Percentiles rank a stretch among this genome's conserved stretches.
Conservation (phyloP, 2,797 vertebrate genomes). For the Graptemys geographica region DNA sequence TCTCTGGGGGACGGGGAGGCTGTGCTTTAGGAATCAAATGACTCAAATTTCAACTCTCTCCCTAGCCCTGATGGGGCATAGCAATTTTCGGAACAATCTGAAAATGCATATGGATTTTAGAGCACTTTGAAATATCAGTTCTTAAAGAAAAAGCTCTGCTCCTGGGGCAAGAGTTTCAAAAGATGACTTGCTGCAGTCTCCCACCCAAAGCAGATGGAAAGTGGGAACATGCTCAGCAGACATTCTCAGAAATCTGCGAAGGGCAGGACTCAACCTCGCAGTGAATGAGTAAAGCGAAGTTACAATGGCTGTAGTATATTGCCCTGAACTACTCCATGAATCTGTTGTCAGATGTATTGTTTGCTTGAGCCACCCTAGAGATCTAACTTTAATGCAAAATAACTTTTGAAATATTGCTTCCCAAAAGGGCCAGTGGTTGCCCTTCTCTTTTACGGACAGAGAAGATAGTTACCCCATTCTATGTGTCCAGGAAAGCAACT, state of each 20-base stretch:
- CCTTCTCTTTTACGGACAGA: no score
- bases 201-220: not conserved
- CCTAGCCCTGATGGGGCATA: not conserved
- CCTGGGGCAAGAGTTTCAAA: not conserved
- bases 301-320: not conserved
- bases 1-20: not conserved
- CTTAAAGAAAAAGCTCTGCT: not conserved
- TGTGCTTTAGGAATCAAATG: not conserved
- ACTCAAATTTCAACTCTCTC: not conserved
- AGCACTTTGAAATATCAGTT: not conserved
- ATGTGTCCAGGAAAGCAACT: no score
- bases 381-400: no score
- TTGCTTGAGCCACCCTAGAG: no score
- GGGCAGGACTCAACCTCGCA: not conserved
- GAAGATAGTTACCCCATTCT: no score
- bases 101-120: not conserved
- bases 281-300: not conserved
- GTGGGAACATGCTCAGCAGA: not conserved
- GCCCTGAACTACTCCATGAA: not conserved
- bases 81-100: not conserved
- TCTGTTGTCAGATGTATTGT: no score
- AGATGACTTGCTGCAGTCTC: not conserved
- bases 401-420: no score
- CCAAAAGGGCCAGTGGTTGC: no score
- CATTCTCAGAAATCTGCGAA: not conserved